These are phyloP conservation scores for Bruchidius siliquastri DNA, from an alignment of 2,888 invertebrate genomes.

Conservation along the genomic window DNA sequence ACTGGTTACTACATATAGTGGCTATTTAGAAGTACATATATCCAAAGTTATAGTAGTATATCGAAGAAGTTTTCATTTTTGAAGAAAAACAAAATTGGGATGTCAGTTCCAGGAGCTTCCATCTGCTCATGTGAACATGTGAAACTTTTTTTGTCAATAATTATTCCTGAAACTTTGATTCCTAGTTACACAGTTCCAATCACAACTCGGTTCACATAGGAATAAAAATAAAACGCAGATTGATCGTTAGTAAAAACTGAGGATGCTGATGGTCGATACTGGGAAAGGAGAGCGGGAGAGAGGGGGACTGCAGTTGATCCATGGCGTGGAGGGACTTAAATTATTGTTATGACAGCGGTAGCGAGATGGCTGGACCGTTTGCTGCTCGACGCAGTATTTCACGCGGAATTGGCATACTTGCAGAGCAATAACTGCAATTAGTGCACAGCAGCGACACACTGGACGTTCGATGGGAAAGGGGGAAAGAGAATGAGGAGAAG, in stretches of 20 bases:
- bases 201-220: too few relatives aligned
- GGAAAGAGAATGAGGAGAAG: background rate
- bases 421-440: slow-evolving; percentile 45
- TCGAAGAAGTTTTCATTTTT: too few relatives aligned
- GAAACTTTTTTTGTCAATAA: too few relatives aligned
- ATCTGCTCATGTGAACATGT: too few relatives aligned
- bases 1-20: too few relatives aligned
- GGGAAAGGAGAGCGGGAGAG: background rate
- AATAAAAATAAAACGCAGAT: too few relatives aligned
- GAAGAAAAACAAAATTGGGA: too few relatives aligned
- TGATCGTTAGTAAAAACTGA: slow-evolving; percentile 24
- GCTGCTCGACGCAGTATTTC: slow-evolving; percentile 29
- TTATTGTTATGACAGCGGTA: slow-evolving; percentile 42
- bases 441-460: slow-evolving; percentile 42
- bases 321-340: slow-evolving; percentile 42
- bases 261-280: background rate
- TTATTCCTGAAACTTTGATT: too few relatives aligned
- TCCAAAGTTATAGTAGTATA: too few relatives aligned
- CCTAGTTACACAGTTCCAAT: too few relatives aligned
- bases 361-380: slow-evolving; percentile 29
- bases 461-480: slow-evolving; percentile 27
- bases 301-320: background rate
- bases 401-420: slow-evolving; percentile 43
- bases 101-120: too few relatives aligned
- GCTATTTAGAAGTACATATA: too few relatives aligned